Conservation (phyloP, 2,888 invertebrate species). For the Limenitis camilla region DNA sequence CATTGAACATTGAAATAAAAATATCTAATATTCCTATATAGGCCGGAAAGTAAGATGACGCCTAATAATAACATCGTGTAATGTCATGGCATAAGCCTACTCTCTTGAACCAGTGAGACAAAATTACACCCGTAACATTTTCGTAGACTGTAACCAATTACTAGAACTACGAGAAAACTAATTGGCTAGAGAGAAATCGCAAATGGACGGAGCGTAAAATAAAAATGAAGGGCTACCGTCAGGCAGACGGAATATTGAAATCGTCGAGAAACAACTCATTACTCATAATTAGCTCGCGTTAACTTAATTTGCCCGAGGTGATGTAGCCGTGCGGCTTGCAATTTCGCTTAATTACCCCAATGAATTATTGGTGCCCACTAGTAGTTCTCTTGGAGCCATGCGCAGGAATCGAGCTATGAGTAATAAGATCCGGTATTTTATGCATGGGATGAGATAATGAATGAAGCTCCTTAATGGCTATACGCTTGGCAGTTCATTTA, state of each 20-base stretch:
- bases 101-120: constrained; percentile 2
- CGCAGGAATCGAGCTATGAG: constrained; percentile 2
- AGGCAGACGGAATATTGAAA: constrained; percentile 42
- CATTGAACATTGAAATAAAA: not conserved
- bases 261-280: constrained; percentile 46
- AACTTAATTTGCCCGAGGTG: constrained; percentile 48
- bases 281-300: constrained; percentile 59
- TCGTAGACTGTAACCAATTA: constrained; percentile 24
- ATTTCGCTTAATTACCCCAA: constrained; percentile 33
- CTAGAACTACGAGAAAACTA: constrained; percentile 30
- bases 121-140: constrained; percentile 13
- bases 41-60: not conserved
- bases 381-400: constrained; percentile 16
- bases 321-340: constrained; percentile 32
- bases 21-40: not conserved
- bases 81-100: not conserved
- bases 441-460: constrained; percentile 8
- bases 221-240: constrained; percentile 39
- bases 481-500: constrained; percentile 9
- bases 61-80: not conserved
- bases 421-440: constrained; percentile 11
- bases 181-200: constrained; percentile 29
- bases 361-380: constrained; percentile 24
- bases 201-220: constrained; percentile 30
- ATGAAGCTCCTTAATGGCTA: constrained; percentile 4